phyloP scores from a whole-genome alignment of 2,888 invertebrate species.

The Hyles lineata region DNA sequence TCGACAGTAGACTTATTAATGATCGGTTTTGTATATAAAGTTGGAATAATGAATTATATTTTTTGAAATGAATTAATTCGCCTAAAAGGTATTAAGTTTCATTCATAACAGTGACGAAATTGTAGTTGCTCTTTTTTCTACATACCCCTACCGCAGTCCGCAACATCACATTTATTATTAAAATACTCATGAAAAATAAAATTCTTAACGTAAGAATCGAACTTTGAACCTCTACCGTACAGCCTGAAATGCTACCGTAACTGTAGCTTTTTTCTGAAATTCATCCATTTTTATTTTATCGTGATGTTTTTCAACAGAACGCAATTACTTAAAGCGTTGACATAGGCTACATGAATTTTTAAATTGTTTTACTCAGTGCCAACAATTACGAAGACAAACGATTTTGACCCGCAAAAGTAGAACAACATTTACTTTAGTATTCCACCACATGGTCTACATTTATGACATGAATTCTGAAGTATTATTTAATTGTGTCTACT shows the following conservation, averaged over 20 bases:
- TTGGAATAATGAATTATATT: too few relatives aligned
- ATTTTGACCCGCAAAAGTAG: not conserved
- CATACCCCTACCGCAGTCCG: too few relatives aligned
- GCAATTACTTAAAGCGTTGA: conserved; percentile 9
- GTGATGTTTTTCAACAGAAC: not conserved
- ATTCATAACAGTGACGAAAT: too few relatives aligned
- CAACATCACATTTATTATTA: too few relatives aligned
- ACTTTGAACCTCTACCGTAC: not conserved
- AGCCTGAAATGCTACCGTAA: not conserved
- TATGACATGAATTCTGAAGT: not conserved
- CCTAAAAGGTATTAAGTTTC: too few relatives aligned
- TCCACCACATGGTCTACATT: not conserved
- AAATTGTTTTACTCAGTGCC: conserved; percentile 5
- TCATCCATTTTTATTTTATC: not conserved
- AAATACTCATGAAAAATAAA: too few relatives aligned
- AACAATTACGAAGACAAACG: conserved; percentile 9
- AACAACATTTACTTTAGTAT: not conserved
- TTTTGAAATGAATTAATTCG: too few relatives aligned
- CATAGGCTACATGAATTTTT: conserved; percentile 14
- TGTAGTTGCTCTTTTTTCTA: too few relatives aligned
- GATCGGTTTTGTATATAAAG: too few relatives aligned
- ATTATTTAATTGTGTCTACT: too few relatives aligned
- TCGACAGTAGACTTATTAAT: too few relatives aligned
- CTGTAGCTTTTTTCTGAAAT: not conserved
- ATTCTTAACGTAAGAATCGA: too few relatives aligned